Evolutionary conservation across 2,113 vertebrate genomes (phyloP).

Genomic region (Istiophorus platypterus): DNA sequence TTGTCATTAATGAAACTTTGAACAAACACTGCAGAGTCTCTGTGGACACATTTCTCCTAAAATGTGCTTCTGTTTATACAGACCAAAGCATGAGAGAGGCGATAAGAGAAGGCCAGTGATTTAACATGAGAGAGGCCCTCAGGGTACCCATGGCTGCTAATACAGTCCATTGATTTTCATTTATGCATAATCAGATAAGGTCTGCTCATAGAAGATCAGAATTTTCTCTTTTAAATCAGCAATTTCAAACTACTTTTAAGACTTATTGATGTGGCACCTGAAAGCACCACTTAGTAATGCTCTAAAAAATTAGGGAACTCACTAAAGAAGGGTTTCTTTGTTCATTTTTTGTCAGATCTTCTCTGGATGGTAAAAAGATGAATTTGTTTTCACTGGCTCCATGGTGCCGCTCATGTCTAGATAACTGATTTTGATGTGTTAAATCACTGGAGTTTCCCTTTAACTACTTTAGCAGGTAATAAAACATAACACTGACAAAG

Average conservation of each 20-base stretch:
- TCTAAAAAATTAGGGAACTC: neutral
- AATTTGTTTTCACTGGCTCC: neutral
- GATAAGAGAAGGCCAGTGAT: conserved; percentile 23
- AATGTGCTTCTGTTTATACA: conserved; percentile 55
- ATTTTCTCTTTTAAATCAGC: conserved; percentile 3
- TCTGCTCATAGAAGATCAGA: neutral
- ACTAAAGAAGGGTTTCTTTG: neutral
- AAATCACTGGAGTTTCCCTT: neutral
- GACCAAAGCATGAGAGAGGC: conserved; percentile 25
- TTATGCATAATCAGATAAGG: conserved; percentile 1
- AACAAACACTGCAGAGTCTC: conserved; percentile 59
- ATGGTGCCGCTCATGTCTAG: neutral
- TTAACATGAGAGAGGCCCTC: conserved; percentile 21
- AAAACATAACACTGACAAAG: neutral
- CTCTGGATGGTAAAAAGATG: neutral
- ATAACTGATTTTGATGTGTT: neutral
- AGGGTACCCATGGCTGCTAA: neutral
- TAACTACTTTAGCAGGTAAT: neutral
- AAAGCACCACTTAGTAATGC: neutral
- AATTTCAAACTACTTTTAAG: neutral
- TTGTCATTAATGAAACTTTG: conserved; percentile 55
- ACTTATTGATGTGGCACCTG: neutral
- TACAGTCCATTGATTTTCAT: conserved; percentile 20
- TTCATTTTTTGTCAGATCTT: neutral
- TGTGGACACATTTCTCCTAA: conserved; percentile 37